Evolutionary conservation across 2,888 invertebrate species (phyloP).

Genomic region (Orgyia antiqua): DNA sequence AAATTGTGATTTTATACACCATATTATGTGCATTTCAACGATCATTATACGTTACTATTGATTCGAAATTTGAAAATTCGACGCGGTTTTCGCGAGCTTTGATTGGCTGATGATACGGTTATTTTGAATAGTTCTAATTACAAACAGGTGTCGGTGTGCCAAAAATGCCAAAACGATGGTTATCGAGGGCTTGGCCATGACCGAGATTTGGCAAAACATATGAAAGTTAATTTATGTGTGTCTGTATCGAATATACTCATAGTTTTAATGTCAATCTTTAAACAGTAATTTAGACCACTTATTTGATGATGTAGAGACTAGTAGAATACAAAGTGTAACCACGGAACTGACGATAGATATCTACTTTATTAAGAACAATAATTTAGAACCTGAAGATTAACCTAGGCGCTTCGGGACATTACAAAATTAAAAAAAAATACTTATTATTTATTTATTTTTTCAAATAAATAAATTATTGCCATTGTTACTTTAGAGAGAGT

Average conservation of each 20-base stretch:
- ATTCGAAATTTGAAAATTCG: conserved; percentile 23
- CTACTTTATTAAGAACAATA: no score
- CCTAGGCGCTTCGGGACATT: no score
- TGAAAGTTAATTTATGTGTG: conserved; percentile 2
- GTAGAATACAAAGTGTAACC: no score
- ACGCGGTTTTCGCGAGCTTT: conserved; percentile 14
- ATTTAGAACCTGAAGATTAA: no score
- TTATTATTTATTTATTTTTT: no score
- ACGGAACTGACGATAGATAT: no score
- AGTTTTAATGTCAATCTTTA: no score
- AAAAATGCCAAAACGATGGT: conserved; percentile 9
- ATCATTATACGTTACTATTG: conserved; percentile 43
- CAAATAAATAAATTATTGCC: no score
- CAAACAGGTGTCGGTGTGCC: conserved; percentile 20
- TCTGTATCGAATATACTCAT: neutral
- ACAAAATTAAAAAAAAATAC: no score
- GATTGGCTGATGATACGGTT: conserved; percentile 22
- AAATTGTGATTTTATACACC: conserved; percentile 42
- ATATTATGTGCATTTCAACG: conserved; percentile 42
- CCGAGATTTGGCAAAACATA: conserved; percentile 8
- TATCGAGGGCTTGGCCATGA: conserved; percentile 13
- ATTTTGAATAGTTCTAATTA: conserved; percentile 23
- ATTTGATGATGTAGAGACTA: no score
- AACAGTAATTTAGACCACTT: no score
- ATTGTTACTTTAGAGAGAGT: no score